Conservation (phyloP, 2,797 vertebrate species). For the Basileuterus tristriatus region DNA sequence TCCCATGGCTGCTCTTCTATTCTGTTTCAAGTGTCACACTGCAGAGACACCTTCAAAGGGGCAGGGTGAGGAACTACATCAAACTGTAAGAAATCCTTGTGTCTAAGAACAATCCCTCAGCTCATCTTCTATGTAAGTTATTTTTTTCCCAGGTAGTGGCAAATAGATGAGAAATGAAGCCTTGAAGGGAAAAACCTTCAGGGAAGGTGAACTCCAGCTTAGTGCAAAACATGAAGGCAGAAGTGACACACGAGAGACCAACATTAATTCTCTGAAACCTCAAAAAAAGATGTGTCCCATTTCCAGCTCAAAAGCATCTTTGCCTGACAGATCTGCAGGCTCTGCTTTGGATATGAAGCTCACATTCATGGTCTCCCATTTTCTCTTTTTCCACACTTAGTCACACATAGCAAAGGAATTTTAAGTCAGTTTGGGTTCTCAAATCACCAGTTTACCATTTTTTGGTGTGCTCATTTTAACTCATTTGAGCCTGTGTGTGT, state of each 20-base stretch:
- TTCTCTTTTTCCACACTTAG: background rate
- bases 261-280: background rate
- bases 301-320: background rate
- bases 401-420: background rate
- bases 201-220: background rate
- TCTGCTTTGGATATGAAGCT: background rate
- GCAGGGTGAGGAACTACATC: background rate
- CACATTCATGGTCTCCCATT: background rate
- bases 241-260: background rate
- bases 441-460: background rate
- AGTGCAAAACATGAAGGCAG: background rate
- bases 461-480: background rate
- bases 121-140: background rate
- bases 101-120: background rate
- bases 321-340: background rate
- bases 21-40: background rate
- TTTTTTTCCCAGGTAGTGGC: background rate
- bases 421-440: background rate
- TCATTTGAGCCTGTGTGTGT: background rate
- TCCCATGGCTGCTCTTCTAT: background rate
- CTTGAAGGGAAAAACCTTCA: background rate
- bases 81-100: background rate
- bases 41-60: slow-evolving; percentile 24
- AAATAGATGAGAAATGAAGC: slow-evolving; percentile 18
- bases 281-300: background rate